Conservation (phyloP, 2,797 vertebrate genomes). For the Neoniphon sammara region DNA sequence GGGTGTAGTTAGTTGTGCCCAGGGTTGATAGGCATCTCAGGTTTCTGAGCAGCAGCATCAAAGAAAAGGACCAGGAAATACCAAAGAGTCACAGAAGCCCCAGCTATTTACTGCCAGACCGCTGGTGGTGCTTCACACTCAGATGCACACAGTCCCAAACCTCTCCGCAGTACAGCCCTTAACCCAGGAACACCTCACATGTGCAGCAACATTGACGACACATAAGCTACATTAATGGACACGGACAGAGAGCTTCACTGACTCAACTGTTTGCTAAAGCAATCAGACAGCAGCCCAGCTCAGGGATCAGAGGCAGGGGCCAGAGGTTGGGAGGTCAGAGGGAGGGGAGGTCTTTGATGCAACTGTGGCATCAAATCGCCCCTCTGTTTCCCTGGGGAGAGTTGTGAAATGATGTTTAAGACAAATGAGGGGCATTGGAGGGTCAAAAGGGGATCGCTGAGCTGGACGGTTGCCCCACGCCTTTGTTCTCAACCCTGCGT, state of each 20-base stretch:
- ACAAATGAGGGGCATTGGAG: constrained; percentile 21
- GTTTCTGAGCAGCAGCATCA: constrained; percentile 67
- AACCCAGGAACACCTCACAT: constrained; percentile 33
- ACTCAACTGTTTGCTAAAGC: constrained; percentile 36
- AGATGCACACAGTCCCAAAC: constrained; percentile 27
- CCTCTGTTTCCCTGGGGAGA: neutral
- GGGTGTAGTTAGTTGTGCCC: constrained; percentile 20
- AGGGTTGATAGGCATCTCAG: constrained; percentile 54
- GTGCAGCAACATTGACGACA: neutral
- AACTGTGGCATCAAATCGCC: constrained; percentile 33
- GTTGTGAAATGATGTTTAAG: constrained; percentile 7
- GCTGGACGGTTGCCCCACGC: constrained; percentile 68
- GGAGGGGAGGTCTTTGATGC: constrained; percentile 4
- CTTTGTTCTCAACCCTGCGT: constrained; percentile 48
- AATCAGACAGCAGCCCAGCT: constrained; percentile 73
- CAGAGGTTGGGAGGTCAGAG: constrained; percentile 24
- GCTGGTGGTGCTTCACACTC: constrained; percentile 31
- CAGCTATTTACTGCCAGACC: constrained; percentile 49
- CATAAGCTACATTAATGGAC: constrained; percentile 37
- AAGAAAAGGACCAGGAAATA: constrained; percentile 68
- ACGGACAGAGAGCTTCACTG: constrained; percentile 18
- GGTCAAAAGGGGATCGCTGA: constrained; percentile 67
- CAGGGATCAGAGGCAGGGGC: constrained; percentile 59
- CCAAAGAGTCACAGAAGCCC: constrained; percentile 56
- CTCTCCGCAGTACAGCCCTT: constrained; percentile 28